These are phyloP conservation scores for Anas flavirostris DNA, from an alignment of 2,797 vertebrate genomes.

Conservation along the genomic window DNA sequence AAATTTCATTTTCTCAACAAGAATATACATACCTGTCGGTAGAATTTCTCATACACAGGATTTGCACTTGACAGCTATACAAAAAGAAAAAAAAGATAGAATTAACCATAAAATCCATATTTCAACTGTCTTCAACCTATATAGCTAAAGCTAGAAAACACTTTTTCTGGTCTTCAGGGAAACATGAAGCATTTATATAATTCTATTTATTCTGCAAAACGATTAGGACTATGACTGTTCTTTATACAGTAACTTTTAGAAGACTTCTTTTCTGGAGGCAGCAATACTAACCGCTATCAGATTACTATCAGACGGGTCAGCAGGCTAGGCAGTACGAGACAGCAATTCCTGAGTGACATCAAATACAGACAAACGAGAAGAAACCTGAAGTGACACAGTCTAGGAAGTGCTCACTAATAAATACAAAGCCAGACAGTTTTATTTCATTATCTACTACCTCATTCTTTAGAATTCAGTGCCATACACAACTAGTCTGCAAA, in stretches of 20 bases:
- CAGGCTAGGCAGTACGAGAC: neutral
- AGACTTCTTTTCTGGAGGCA: neutral
- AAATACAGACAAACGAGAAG: neutral
- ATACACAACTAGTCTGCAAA: neutral
- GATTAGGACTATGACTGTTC: neutral
- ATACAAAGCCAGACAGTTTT: neutral
- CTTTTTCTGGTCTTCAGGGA: neutral
- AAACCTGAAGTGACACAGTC: neutral
- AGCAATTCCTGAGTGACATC: neutral
- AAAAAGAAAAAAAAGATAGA: neutral
- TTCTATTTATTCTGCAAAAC: neutral
- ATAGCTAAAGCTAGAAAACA: neutral
- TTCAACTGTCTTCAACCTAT: neutral
- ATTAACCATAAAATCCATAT: neutral
- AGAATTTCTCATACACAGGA: slow-evolving; percentile 94
- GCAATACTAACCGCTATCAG: neutral
- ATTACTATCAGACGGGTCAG: neutral
- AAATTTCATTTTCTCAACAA: neutral
- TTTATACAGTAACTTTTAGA: neutral
- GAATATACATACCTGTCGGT: slow-evolving; percentile 87
- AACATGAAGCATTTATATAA: neutral
- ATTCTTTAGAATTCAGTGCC: neutral
- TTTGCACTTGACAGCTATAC: slow-evolving; percentile 93
- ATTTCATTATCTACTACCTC: neutral
- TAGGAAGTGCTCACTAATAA: neutral